These are phyloP conservation scores for Aphis gossypii DNA, from an alignment of 1,140 invertebrate genomes.

Conservation along the genomic window DNA sequence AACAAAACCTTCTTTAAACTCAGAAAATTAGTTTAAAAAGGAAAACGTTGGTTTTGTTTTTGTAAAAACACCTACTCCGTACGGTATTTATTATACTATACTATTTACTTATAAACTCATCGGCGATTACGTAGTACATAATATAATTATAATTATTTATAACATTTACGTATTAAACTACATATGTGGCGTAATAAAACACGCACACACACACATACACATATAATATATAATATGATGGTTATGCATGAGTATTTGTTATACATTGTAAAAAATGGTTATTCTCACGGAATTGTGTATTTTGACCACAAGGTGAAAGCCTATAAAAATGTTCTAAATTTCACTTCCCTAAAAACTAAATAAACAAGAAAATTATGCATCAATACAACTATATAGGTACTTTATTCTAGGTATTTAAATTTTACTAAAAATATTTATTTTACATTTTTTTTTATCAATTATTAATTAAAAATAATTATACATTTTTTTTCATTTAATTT, in stretches of 20 bases:
- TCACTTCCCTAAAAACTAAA: conserved; percentile 7
- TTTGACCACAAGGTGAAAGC: conserved; percentile 22
- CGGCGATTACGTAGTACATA: not conserved
- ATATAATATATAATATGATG: too few relatives aligned
- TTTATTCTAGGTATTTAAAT: not conserved
- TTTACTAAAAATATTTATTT: not conserved
- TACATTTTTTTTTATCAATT: not conserved
- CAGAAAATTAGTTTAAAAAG: not conserved
- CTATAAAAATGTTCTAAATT: not conserved
- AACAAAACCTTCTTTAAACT: not conserved
- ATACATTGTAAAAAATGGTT: not conserved
- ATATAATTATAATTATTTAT: conserved; percentile 22
- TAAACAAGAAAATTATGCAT: not conserved
- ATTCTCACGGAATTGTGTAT: conserved; percentile 14
- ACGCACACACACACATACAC: not conserved
- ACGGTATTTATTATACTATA: not conserved
- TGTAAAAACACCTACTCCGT: not conserved
- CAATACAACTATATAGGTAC: too few relatives aligned
- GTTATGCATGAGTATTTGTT: not conserved
- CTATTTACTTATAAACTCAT: not conserved
- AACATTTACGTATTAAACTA: not conserved
- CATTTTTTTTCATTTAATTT: not conserved
- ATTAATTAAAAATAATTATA: not conserved
- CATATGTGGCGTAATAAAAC: not conserved
- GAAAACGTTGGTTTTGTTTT: not conserved